These are phyloP conservation scores for Dendrocincla tyrannina DNA, from an alignment of 2,797 vertebrate species.

Conservation along the genomic window DNA sequence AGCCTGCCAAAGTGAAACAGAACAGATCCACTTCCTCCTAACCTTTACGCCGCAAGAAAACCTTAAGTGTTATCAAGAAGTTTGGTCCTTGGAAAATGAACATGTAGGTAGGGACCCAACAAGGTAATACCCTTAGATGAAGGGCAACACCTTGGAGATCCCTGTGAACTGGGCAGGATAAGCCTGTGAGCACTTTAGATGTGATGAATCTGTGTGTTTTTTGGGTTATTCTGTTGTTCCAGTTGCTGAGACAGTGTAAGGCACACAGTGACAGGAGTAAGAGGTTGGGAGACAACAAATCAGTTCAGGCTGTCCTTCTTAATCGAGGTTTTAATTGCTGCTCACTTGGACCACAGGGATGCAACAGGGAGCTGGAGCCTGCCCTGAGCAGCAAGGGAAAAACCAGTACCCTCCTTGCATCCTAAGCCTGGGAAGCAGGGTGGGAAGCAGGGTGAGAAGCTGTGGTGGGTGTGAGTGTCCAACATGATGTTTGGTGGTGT, in stretches of 20 bases:
- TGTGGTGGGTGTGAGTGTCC: background rate
- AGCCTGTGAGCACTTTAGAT: background rate
- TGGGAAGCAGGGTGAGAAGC: background rate
- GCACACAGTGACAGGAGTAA: rapidly evolving
- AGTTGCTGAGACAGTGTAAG: background rate
- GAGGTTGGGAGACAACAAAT: background rate
- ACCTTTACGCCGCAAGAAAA: background rate
- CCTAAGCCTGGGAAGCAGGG: no score
- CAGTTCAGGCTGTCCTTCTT: background rate
- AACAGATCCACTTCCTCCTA: background rate
- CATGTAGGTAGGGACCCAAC: rapidly evolving
- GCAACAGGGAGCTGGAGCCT: rapidly evolving
- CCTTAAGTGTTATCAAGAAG: background rate
- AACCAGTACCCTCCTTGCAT: rapidly evolving
- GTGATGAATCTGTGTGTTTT: no score
- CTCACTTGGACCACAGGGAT: background rate
- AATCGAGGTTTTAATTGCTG: background rate
- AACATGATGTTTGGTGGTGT: rapidly evolving
- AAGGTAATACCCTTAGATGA: background rate
- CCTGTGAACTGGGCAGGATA: rapidly evolving
- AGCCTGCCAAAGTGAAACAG: background rate
- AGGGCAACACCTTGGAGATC: background rate
- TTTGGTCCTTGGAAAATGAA: background rate
- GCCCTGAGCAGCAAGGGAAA: no score
- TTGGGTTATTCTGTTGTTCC: background rate